These are phyloP conservation scores for Cylindroiulus punctatus DNA, from an alignment of 2,888 invertebrate species.

Conservation along the genomic window DNA sequence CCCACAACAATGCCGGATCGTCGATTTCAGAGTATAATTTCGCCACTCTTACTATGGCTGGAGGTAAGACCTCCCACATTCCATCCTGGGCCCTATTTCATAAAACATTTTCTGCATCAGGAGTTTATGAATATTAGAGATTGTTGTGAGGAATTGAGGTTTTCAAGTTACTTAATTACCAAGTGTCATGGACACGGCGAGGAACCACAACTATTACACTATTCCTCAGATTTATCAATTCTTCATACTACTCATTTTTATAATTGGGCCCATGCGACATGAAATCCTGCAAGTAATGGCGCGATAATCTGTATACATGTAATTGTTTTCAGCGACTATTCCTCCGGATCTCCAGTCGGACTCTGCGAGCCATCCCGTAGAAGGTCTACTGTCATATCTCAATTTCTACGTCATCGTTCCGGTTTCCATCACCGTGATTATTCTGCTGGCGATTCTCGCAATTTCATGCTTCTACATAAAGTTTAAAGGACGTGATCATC, in stretches of 20 bases:
- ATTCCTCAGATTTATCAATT: too few species aligned
- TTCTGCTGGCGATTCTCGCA: slow-evolving; percentile 49
- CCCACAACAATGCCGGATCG: slow-evolving; percentile 67
- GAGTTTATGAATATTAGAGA: too few species aligned
- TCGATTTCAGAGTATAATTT: slow-evolving; percentile 65
- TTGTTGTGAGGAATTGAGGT: too few species aligned
- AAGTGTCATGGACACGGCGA: too few species aligned
- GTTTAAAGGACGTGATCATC: not conserved
- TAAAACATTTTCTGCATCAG: too few species aligned
- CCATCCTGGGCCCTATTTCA: too few species aligned
- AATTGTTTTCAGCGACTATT: slow-evolving; percentile 51
- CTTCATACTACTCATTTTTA: too few species aligned
- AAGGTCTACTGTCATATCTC: slow-evolving; percentile 48
- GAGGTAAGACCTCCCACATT: slow-evolving; percentile 63
- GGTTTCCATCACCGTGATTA: slow-evolving; percentile 37
- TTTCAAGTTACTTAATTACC: too few species aligned
- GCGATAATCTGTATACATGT: too few species aligned
- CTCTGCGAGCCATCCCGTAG: slow-evolving; percentile 4
- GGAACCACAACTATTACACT: too few species aligned
- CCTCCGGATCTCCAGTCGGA: slow-evolving; percentile 51
- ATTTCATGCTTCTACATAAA: slow-evolving; percentile 49
- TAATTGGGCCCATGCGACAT: too few species aligned
- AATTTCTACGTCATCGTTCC: slow-evolving; percentile 54
- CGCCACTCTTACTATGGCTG: slow-evolving; percentile 65
- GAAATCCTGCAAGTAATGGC: too few species aligned